phyloP scores from a whole-genome alignment of 2,888 invertebrate species.

The Tiliacea aurago region DNA sequence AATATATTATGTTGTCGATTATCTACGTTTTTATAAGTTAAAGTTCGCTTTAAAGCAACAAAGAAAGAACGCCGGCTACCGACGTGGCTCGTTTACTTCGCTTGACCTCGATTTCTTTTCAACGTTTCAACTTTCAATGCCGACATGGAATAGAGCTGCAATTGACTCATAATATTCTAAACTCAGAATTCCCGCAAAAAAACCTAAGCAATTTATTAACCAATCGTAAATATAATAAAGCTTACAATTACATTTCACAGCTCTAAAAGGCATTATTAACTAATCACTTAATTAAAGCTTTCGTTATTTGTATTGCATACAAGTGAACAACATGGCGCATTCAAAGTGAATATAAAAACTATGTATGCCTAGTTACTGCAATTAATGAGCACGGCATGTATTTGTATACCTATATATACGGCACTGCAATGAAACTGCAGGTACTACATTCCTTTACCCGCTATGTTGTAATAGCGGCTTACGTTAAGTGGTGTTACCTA shows the following conservation, averaged over 20 bases:
- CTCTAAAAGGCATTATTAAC: slow-evolving; percentile 15
- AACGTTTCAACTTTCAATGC: slow-evolving; percentile 89
- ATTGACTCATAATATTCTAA: slow-evolving; percentile 61
- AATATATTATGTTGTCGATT: slow-evolving; percentile 13
- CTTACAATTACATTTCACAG: slow-evolving; percentile 3
- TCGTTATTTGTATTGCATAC: slow-evolving; percentile 23
- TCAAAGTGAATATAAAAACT: slow-evolving; percentile 36
- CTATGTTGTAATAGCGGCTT: slow-evolving; percentile 86
- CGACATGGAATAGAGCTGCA: slow-evolving; percentile 77
- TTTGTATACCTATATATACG: slow-evolving; percentile 51
- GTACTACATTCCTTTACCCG: slow-evolving; percentile 81
- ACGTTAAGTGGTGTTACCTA: slow-evolving; percentile 86
- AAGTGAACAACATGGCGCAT: slow-evolving; percentile 23
- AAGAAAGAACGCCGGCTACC: slow-evolving; percentile 78
- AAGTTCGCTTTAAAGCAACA: slow-evolving; percentile 70
- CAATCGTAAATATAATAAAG: slow-evolving; percentile 21
- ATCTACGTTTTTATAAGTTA: slow-evolving; percentile 59
- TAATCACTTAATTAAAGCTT: slow-evolving; percentile 31
- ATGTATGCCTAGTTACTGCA: slow-evolving; percentile 58
- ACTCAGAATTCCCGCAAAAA: slow-evolving; percentile 50
- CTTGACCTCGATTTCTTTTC: slow-evolving; percentile 91
- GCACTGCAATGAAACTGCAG: slow-evolving; percentile 78
- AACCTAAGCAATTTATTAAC: slow-evolving; percentile 2
- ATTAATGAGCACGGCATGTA: slow-evolving; percentile 72
- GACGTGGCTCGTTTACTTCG: slow-evolving; percentile 84